phyloP scores from a whole-genome alignment of 2,888 invertebrate species.

The Dendrolimus houi region DNA sequence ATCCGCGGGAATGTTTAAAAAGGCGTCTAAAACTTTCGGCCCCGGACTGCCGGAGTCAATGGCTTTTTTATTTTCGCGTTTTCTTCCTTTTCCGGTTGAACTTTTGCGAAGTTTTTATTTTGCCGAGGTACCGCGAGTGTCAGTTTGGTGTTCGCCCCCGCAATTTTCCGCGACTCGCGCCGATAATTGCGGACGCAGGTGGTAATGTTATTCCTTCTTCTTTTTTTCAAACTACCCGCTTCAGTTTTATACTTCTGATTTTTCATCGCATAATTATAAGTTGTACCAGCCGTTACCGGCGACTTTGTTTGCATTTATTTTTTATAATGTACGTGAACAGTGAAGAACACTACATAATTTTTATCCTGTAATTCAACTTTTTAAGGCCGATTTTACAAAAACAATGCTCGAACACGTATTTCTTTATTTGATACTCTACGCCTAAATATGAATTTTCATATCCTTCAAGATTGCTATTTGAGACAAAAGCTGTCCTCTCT shows the following conservation, averaged over 20 bases:
- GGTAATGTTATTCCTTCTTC: conserved; percentile 44
- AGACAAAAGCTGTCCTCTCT: too few relatives aligned
- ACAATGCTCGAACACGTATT: too few relatives aligned
- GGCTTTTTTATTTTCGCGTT: conserved; percentile 72
- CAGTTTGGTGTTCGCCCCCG: conserved; percentile 64
- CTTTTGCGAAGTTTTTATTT: conserved; percentile 69
- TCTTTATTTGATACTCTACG: too few relatives aligned
- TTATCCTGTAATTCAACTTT: too few relatives aligned
- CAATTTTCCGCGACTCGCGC: conserved; percentile 69
- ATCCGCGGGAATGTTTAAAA: conserved; percentile 59
- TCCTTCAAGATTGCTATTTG: too few relatives aligned
- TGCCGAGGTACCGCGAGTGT: conserved; percentile 70
- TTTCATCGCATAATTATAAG: too few relatives aligned
- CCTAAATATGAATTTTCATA: too few relatives aligned
- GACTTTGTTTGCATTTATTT: too few relatives aligned
- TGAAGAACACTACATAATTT: too few relatives aligned
- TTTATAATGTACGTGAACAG: too few relatives aligned
- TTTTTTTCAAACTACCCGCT: conserved; percentile 22
- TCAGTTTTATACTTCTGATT: conserved; percentile 2
- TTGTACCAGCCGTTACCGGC: too few relatives aligned
- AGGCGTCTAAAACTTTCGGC: conserved; percentile 60
- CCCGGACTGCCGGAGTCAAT: conserved; percentile 66
- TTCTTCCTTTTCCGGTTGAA: conserved; percentile 71
- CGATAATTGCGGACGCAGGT: conserved; percentile 74
- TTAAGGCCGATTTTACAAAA: too few relatives aligned